Evolutionary conservation across 2,888 invertebrate genomes (phyloP), one percentile per base, ranked within the genome.

Genomic region (Flexamia atlantica): DNA sequence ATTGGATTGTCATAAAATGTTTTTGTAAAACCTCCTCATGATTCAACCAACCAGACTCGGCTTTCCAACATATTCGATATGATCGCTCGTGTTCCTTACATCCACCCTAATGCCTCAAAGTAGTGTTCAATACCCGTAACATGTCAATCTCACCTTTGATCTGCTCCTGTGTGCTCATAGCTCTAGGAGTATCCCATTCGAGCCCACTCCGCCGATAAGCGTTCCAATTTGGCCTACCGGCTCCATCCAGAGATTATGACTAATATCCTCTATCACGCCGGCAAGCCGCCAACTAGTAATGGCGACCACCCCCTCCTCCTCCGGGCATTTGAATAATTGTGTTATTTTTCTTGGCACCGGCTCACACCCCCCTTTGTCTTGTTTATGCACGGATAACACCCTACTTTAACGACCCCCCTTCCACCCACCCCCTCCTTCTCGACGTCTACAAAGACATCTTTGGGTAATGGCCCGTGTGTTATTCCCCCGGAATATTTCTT

Each of bases 281-380:
- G 68, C 81, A 64, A 4, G 42, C 42, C 14, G 64, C 81, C 81
- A 68, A 17, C 64, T 23, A 12, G 64, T 20, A 81, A 82, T 79
- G 79, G 79, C 57, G 32, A 28, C 74, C 40, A 2, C 23, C 74
- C 20, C n/a, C n/a, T n/a, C n/a, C n/a, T n/a, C n/a, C n/a, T n/a
- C n/a, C n/a, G 20, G 46, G 46, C 42, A 72, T 82, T 82, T 82
- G 82, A 82, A 82, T 82, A 82, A 82, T 82, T 50, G 30, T 53
- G 72, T 82, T 82, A 82, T 82, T 82, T 82, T 82, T 82, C 82
- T 82, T 82, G 82, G 82, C 82, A 70, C 64, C 28, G 32, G 25
- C 36, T 32, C 23, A 7, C 46, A 12, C 50, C 50, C 50, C 30
- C 53, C 79, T 79, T 57, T 57, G 79, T 79, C 79, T 79, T 79